Base-by-base conservation (phyloP, 1,140 invertebrate species). In the Hesperophylax magnus region DNA sequence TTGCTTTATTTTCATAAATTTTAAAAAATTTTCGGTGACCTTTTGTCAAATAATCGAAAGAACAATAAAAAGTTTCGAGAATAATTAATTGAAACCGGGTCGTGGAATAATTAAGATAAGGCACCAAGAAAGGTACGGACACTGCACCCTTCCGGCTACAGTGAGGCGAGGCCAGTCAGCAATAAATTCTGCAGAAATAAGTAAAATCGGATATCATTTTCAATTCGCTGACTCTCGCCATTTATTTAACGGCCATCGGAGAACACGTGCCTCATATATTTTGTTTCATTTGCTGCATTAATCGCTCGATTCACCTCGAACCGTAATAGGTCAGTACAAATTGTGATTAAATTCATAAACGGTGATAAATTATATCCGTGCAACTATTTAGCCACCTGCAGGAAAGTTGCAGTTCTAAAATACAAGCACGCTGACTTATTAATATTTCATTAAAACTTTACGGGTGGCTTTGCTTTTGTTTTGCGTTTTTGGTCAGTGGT, bases 141-240 rank as follows among this genome's bases (percentile, higher is more conserved):
- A 69, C n/a, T 71, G 39, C 17, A 67, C 63, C n/a, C 63, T 67
- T 67, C 31, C 31, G 8, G 39, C 47, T 71, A 71, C 39, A 6
- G 67, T 34, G 47, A 52, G 47, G 67, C 67, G 24, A 53, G 39
- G 17, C 63, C 27, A 39, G 67, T 71, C 67, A 71, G 67, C 67
- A 18, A 71, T 71, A 71, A 71, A 71, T 71, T 71, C 39, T 71
- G 27, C 27, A 52, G 67, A 52, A 52, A 71, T 34, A 71, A 71
- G 67, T 52, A 71, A 71, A 52, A 71, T 71, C 67, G n/a, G 67
- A 71, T 52, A 71, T 71, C 67, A 22, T 71, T 71, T 71, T 71
- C 67, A 71, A 71, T 71, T 71, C 67, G 39, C 67, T 71, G 67
- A 71, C 15, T 71, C 67, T 53, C 22, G 63, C 27, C 14, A 65